Evolutionary conservation across 2,113 vertebrate genomes (phyloP), one percentile per base, ranked within the genome.

Genomic region (Alosa alosa): DNA sequence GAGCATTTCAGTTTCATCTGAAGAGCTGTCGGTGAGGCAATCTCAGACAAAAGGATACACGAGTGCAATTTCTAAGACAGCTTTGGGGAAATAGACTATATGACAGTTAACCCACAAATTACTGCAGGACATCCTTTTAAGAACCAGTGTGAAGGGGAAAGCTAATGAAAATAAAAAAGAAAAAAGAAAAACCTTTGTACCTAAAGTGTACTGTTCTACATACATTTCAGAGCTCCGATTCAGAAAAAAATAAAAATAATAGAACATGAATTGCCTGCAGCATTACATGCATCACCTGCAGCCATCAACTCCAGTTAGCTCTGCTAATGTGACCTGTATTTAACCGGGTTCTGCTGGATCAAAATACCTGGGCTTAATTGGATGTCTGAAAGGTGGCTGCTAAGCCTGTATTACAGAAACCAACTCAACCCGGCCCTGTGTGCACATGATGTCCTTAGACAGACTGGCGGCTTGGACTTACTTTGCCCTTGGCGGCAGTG

Each of bases 401-500:
- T n/a, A 25, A 52, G 36, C 78, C 84, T 52, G 17, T 78, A 78
- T 78, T 78, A 78, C 31, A 78, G 25, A 39, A 78, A 78, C 72
- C 72, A 78, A 78, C 72, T 39, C 31, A 39, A 36, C 72, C 31
- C 72, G 13, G 72, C 72, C 72, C 72, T 39, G 72, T 11, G 64
- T 78, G 72, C 72, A 78, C 64, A 31, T 39, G 31, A 36, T 39
- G 31, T 36, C 72, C 72, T 31, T 46, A 64, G 81, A 41, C 22
- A 64, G 81, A 68, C 46, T 44, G 36, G 46, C 44, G 55, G 7
- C 83, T n/a, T 13, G 3, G 50, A 92, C 93, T 96, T 90, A 98
- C 98, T 95, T 98, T 97, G 92, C 93, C 95, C 95, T 98, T 97
- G 4, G 93, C 1, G 44, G 93, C 57, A 1, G 95, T n/a, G 44